Conservation (phyloP, 1,140 invertebrate species). For the Brachionus sp. region DNA sequence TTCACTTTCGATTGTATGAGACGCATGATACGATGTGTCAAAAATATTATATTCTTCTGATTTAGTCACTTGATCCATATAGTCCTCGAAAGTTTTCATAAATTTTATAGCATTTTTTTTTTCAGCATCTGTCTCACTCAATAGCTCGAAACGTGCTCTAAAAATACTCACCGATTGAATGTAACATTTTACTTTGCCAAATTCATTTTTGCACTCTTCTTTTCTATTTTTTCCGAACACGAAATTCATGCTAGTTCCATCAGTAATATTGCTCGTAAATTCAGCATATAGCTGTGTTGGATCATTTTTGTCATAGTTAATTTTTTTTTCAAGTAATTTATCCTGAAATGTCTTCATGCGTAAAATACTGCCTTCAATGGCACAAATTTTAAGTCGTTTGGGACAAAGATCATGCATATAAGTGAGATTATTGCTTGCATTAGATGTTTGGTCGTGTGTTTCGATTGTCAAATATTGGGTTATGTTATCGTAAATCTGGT, state of each 20-base stretch:
- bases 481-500: slow-evolving; percentile 28
- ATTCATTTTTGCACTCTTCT: neutral
- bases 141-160: slow-evolving; percentile 15
- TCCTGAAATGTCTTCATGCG: slow-evolving; percentile 2
- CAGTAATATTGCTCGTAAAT: neutral
- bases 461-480: neutral
- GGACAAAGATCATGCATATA: slow-evolving; percentile 25
- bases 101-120: neutral
- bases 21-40: slow-evolving; percentile 18
- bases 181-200: neutral
- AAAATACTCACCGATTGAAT: slow-evolving; percentile 8
- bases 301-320: neutral
- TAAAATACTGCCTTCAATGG: slow-evolving; percentile 29
- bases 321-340: neutral
- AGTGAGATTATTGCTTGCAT: neutral
- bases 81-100: neutral
- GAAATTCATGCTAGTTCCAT: slow-evolving; percentile 8
- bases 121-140: neutral
- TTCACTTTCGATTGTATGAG: slow-evolving; percentile 13
- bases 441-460: neutral
- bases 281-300: slow-evolving; percentile 6
- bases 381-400: neutral
- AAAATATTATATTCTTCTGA: neutral
- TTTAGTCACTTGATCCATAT: neutral
- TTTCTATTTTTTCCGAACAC: slow-evolving; percentile 9